phyloP scores from a whole-genome alignment of 2,888 invertebrate species.

The Bruchidius siliquastri region DNA sequence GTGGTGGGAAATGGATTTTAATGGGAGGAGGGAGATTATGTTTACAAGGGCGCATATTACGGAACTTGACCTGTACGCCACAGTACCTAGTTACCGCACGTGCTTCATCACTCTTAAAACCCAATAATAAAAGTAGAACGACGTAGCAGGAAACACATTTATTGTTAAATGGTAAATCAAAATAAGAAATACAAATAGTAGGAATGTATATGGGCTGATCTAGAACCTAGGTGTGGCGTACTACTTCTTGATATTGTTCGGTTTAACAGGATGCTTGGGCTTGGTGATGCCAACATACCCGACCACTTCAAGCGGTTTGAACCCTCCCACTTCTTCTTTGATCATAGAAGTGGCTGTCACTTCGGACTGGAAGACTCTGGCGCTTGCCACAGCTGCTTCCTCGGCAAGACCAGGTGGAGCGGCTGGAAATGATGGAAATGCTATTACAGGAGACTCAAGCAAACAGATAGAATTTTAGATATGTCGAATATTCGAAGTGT shows the following conservation, averaged over 20 bases:
- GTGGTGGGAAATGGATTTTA: too few relatives aligned
- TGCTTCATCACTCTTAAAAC: too few relatives aligned
- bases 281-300: slow-evolving; percentile 48
- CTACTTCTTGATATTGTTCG: neutral
- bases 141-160: neutral
- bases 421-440: slow-evolving; percentile 18
- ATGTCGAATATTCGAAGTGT: too few relatives aligned
- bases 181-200: neutral
- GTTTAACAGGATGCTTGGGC: slow-evolving; percentile 36
- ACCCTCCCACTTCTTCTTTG: slow-evolving; percentile 39
- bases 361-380: slow-evolving; percentile 39
- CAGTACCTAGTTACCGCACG: too few relatives aligned
- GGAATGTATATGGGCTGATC: neutral
- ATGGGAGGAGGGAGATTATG: too few relatives aligned
- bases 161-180: neutral
- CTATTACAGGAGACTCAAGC: too few relatives aligned
- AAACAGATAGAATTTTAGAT: too few relatives aligned
- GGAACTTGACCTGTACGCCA: too few relatives aligned
- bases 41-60: too few relatives aligned
- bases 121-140: too few relatives aligned
- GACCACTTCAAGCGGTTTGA: slow-evolving; percentile 46
- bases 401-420: slow-evolving; percentile 48
- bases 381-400: slow-evolving; percentile 47
- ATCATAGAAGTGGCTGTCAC: slow-evolving; percentile 33
- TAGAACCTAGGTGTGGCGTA: neutral